Evolutionary conservation across 2,797 vertebrate genomes (phyloP).

Genomic region (Muraenolepis orangiensis): DNA sequence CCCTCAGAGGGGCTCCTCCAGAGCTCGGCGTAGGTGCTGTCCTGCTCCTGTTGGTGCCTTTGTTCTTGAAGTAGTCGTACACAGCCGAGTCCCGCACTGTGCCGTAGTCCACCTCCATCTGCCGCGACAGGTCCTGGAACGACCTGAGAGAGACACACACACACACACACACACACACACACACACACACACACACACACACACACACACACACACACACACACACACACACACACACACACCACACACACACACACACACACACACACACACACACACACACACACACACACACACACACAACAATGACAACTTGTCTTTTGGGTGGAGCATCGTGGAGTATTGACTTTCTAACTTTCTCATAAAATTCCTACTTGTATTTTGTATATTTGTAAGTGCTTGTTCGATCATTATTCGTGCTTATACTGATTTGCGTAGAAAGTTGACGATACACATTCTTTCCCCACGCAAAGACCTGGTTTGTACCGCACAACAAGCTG

Average conservation of each 20-base stretch:
- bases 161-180: not conserved
- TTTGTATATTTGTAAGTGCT: not conserved
- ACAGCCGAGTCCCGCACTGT: constrained; percentile 95
- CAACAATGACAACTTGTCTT: not conserved
- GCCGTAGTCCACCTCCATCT: constrained; percentile 92
- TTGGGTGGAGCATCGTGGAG: not conserved
- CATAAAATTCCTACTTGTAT: too few relatives aligned
- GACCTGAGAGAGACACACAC: constrained; percentile 75
- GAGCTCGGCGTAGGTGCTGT: constrained; percentile 91
- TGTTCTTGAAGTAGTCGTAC: constrained; percentile 94
- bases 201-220: not conserved
- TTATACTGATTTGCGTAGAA: too few relatives aligned
- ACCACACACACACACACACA: too few relatives aligned
- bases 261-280: too few relatives aligned
- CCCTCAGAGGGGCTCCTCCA: constrained; percentile 94
- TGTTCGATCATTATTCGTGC: too few relatives aligned
- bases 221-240: not conserved
- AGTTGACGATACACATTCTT: too few relatives aligned
- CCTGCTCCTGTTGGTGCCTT: constrained; percentile 98
- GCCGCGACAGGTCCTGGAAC: constrained; percentile 92
- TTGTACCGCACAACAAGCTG: too few relatives aligned
- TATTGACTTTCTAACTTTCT: not conserved
- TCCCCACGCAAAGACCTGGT: too few relatives aligned
- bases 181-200: not conserved
- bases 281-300: too few relatives aligned